Conservation (phyloP, 2,113 vertebrate species). For the Zootoca vivipara region DNA sequence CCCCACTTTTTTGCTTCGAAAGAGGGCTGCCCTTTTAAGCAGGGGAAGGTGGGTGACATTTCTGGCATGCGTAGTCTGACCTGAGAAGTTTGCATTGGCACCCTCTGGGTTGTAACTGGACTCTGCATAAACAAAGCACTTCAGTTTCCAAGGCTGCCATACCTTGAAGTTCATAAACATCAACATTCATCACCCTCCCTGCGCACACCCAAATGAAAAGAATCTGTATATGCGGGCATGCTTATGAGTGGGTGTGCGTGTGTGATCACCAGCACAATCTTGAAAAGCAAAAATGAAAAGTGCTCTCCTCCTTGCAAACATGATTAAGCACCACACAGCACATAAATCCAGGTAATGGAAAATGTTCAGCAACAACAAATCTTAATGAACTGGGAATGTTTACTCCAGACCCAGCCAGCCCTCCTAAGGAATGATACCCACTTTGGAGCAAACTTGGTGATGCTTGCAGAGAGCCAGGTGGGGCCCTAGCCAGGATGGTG, state of each 20-base stretch:
- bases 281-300: conserved; percentile 59
- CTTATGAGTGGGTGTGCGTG: conserved; percentile 21
- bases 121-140: conserved; percentile 69
- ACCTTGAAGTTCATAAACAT: conserved; percentile 68
- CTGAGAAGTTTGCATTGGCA: conserved; percentile 69
- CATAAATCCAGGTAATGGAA: conserved; percentile 55
- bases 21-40: conserved; percentile 44
- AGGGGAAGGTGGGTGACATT: conserved; percentile 37
- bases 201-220: conserved; percentile 56
- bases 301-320: conserved; percentile 55
- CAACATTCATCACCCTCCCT: conserved; percentile 48
- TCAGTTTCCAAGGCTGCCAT: conserved; percentile 62
- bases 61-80: conserved; percentile 54
- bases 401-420: conserved; percentile 35
- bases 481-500: background rate
- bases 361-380: conserved; percentile 38
- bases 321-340: conserved; percentile 60
- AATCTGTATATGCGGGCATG: conserved; percentile 45
- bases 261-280: conserved; percentile 52
- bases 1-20: conserved; percentile 14
- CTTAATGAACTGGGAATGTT: conserved; percentile 21
- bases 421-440: conserved; percentile 14
- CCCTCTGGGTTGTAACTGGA: conserved; percentile 58
- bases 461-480: background rate
- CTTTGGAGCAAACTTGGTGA: background rate